Base-by-base conservation (phyloP, 1,140 invertebrate species). In the Daktulosphaira vitifoliae region DNA sequence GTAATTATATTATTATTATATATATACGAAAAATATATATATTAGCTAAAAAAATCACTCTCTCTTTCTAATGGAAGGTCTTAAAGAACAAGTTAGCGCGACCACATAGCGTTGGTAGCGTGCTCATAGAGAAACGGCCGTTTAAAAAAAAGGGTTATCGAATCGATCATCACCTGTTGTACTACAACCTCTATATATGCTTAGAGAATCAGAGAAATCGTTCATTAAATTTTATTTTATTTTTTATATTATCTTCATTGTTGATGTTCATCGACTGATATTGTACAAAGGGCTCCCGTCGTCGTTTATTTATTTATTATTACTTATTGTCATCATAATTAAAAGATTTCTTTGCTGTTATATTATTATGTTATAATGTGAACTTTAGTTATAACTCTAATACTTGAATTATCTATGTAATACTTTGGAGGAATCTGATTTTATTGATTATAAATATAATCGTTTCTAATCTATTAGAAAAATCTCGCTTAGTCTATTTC, bases 201-300 rank as follows among this genome's bases (percentile, higher is more conserved):
- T n/a, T n/a, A n/a, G 25, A 13, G 54, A 62, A 62, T 62, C 54
- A 62, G 54, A 62, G 54, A 62, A 62, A 62, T 62, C 44, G 42
- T 46, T 62, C 22, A 44, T 62, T 62, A 26, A 29, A 62, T 29
- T 46, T 46, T 29, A 26, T 46, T 46, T n/a, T n/a, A 18, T 38
- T 11, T 38, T 1, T 29, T 51, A 22, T 38, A 20, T 33, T 53
- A 3, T 29, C 54, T 15, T 62, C 16, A 46, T 62, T 62, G 42
- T 62, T 62, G 42, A 26, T 46, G 25, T 46, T 62, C 39, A 39
- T 44, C 42, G 16, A n/a, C n/a, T 46, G 8, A 26, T 22, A 29
- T 38, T 46, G 39, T 23, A 62, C 42, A 62, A 62, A 62, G 42
- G 54, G 39, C 54, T 46, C 54, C 54, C 44, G 54, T 39, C 39